Evolutionary conservation across 2,113 vertebrate species (phyloP).

Genomic region (Sminthopsis crassicaudata): DNA sequence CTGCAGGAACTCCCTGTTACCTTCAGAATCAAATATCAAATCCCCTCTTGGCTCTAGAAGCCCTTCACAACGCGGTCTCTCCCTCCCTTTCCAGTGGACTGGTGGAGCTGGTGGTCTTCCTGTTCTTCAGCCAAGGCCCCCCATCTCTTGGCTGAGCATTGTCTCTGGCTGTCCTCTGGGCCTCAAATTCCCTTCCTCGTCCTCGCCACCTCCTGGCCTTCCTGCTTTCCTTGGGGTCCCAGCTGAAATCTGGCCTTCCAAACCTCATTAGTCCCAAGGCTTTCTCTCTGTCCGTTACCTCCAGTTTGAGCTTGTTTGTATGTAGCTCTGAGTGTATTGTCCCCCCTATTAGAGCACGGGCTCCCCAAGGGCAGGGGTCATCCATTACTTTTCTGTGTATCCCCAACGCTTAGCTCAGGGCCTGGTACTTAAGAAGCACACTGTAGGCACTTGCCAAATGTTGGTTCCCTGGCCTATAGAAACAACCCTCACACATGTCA

Average conservation of each 20-base stretch:
- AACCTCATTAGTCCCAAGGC: not conserved
- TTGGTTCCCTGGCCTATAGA: no score
- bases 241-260: not conserved
- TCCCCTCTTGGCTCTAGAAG: not conserved
- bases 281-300: not conserved
- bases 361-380: not conserved
- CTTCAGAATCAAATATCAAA: not conserved
- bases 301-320: not conserved
- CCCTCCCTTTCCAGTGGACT: not conserved
- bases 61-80: not conserved
- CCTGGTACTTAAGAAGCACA: not conserved
- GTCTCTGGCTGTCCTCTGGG: not conserved
- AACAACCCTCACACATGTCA: no score
- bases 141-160: not conserved
- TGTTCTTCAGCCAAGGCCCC: no score
- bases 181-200: not conserved
- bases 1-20: not conserved
- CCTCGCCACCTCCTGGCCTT: not conserved
- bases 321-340: not conserved
- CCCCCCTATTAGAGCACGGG: not conserved
- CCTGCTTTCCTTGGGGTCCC: not conserved
- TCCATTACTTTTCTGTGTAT: not conserved
- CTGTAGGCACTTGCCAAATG: not conserved
- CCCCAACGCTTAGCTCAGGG: not conserved
- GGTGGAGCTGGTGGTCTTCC: not conserved